Evolutionary conservation across 92 coral and sea anemone species (phyloP), one percentile per base, ranked within the genome.

Genomic region (Blastomussa wellsi): DNA sequence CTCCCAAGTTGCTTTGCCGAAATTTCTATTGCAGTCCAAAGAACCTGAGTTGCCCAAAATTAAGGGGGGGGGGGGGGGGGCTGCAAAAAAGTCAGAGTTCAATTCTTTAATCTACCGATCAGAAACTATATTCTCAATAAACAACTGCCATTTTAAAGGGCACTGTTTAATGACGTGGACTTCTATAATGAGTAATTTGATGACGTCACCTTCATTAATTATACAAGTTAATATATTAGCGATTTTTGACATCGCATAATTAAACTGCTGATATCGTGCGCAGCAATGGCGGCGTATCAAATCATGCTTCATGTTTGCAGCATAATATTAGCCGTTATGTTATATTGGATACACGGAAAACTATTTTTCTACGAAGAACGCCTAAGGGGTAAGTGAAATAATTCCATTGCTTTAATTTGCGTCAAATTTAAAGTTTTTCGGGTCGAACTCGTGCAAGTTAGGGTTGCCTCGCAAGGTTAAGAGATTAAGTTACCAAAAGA

Each of bases 211-310:
- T 31, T 44, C 10, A 47, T 66, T 67, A 80, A 80, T n/a, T 41
- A 38, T 2, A 19, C 20, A 4, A 36, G 47, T 66, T 80, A 41
- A 67, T 26, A 80, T 42, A 42, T 65, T 80, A 65, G 42, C n/a
- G n/a, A 26, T 67, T 69, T 44, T 15, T 80, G 84, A 80, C 84
- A 76, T 80, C 22, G 32, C 3, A 42, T 67, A 44, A 60, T 80
- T 48, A 80, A 16, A 80, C 20, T 20, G 75, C 47, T 65, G 20
- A 66, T 67, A 3, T 47, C 57, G 62, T 29, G 44, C 65, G n/a
- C 44, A 37, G 64, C 52, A 66, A 80, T 80, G 84, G 76, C 24
- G 35, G 75, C 31, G 76, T 31, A 5, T 7, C 36, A 13, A 15
- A 42, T 66, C 41, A 29, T 65, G 62, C 28, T 80, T 42, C 59